These are phyloP conservation scores for Brachycybe producta DNA, from an alignment of 2,888 invertebrate species.

Conservation along the genomic window DNA sequence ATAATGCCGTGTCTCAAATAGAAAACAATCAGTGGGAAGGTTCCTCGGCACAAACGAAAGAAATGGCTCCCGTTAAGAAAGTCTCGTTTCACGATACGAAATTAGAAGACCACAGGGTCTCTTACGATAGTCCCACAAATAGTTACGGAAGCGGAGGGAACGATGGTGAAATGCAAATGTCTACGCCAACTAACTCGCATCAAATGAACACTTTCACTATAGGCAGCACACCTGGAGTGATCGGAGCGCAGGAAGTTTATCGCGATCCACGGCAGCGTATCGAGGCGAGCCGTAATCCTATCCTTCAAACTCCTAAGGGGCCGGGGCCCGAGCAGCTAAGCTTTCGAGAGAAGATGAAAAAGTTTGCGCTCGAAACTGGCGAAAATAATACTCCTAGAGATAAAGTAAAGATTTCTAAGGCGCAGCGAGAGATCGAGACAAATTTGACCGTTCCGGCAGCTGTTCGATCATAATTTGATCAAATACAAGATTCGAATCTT, in stretches of 20 bases:
- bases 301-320: constrained; percentile 36
- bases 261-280: constrained; percentile 81
- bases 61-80: constrained; percentile 28
- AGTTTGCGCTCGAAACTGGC: constrained; percentile 95
- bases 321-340: constrained; percentile 81
- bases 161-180: background rate
- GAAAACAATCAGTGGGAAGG: constrained; percentile 15
- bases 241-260: constrained; percentile 96
- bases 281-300: constrained; percentile 60
- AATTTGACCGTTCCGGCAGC: too few species aligned
- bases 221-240: constrained; percentile 80
- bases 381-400: constrained; percentile 85
- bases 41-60: constrained; percentile 21
- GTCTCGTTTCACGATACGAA: constrained; percentile 35
- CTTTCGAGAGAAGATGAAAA: constrained; percentile 98
- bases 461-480: too few species aligned
- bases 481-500: too few species aligned
- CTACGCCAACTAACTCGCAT: constrained; percentile 19
- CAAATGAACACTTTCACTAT: constrained; percentile 31
- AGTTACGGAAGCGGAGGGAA: background rate
- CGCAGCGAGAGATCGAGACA: constrained; percentile 83
- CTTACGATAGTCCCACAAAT: constrained; percentile 5
- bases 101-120: constrained; percentile 23
- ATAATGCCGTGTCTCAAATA: constrained; percentile 58
- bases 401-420: constrained; percentile 88